A percentile compares a stretch with the other conserved stretches of the same genome.
These are phyloP conservation scores for Aphaenogaster floridana DNA, from an alignment of 1,140 invertebrate species.

Conservation along the genomic window DNA sequence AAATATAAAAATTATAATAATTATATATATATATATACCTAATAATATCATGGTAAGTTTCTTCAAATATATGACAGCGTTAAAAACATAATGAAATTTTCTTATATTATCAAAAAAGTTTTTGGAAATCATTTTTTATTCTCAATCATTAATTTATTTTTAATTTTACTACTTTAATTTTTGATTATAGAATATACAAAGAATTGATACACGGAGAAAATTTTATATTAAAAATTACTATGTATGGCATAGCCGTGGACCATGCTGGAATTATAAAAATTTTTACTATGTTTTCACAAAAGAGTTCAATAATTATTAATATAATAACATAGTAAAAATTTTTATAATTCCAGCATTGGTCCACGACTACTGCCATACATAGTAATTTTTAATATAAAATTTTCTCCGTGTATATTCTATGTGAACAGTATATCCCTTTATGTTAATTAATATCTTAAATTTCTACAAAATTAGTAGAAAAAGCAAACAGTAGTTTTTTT, in stretches of 20 bases:
- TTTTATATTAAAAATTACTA: no score
- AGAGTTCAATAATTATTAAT: no score
- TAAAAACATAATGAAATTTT: background rate
- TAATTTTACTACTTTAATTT: conserved; percentile 7
- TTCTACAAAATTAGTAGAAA: background rate
- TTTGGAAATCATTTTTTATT: background rate
- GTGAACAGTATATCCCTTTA: background rate
- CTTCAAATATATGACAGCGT: background rate
- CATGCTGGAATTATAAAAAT: no score
- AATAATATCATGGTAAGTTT: background rate
- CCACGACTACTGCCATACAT: no score
- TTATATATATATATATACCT: background rate
- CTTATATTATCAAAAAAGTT: background rate
- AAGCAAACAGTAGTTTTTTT: background rate
- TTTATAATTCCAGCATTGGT: no score
- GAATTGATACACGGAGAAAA: background rate
- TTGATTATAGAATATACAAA: background rate
- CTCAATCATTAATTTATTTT: background rate
- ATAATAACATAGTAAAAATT: no score
- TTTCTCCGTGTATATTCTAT: background rate
- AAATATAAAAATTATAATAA: background rate
- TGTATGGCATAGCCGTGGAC: no score
- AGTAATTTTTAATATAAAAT: no score
- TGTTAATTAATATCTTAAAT: background rate
- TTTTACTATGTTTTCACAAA: no score